These are phyloP conservation scores for Drosophila dives DNA, from an alignment of 2,888 invertebrate species.

Conservation along the genomic window DNA sequence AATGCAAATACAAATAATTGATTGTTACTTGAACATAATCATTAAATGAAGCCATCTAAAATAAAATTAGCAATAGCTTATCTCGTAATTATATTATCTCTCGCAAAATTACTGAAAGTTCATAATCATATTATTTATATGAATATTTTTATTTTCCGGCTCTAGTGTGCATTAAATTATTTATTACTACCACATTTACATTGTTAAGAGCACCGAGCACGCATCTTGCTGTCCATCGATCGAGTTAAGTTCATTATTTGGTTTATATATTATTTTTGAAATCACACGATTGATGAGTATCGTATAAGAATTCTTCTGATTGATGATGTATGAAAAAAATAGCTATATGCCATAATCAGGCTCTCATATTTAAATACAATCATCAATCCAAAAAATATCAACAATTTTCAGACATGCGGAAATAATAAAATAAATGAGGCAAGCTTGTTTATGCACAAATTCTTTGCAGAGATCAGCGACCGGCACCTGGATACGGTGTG, in stretches of 20 bases:
- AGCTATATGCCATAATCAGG: constrained; percentile 12
- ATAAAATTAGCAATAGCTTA: not conserved
- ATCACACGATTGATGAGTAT: not conserved
- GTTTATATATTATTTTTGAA: not conserved
- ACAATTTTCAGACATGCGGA: constrained; percentile 85
- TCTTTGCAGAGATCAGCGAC: constrained; percentile 86
- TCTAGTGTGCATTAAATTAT: not conserved
- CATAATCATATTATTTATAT: not conserved
- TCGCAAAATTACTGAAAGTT: not conserved
- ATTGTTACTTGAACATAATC: not conserved
- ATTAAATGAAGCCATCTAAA: no score
- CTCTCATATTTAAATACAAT: constrained; percentile 6
- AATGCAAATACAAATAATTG: not conserved
- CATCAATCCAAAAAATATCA: not conserved
- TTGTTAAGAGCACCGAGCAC: not conserved
- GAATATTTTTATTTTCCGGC: no score
- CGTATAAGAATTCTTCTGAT: constrained; percentile 4
- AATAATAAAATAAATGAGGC: constrained; percentile 86
- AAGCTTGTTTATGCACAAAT: constrained; percentile 85
- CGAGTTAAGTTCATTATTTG: not conserved
- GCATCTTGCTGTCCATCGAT: not conserved
- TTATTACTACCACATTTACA: not conserved
- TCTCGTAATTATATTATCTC: not conserved
- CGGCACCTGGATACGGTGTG: constrained; percentile 81
- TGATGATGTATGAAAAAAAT: not conserved